Conservation (phyloP, 2,113 vertebrate genomes). For the Elachura formosa region DNA sequence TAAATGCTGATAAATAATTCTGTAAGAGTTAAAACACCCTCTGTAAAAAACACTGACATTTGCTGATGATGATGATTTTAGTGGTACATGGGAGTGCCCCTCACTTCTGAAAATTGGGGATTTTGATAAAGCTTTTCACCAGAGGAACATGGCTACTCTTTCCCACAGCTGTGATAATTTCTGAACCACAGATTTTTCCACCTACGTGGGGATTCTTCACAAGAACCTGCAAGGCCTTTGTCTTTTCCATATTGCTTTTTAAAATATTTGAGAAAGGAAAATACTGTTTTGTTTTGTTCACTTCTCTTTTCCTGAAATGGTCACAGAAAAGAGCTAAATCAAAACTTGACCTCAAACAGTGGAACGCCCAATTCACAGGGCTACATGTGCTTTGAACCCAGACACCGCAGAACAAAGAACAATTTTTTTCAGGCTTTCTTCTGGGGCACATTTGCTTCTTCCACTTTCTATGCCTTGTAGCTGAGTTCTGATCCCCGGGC, state of each 20-base stretch:
- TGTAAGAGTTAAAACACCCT: background rate
- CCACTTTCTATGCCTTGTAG: background rate
- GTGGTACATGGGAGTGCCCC: background rate
- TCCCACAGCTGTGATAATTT: background rate
- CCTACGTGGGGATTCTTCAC: background rate
- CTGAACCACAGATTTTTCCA: background rate
- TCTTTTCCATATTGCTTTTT: background rate
- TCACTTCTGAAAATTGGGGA: background rate
- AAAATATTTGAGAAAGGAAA: background rate
- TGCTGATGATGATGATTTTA: background rate
- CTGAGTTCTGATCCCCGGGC: background rate
- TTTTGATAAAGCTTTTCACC: background rate
- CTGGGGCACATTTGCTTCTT: background rate
- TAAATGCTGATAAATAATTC: background rate
- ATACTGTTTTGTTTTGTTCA: background rate
- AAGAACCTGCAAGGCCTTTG: background rate
- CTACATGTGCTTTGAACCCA: background rate
- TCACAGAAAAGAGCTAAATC: background rate
- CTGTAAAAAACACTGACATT: background rate
- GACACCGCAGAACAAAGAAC: background rate
- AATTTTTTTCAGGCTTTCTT: background rate
- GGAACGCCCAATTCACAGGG: fast-evolving
- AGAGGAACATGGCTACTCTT: background rate
- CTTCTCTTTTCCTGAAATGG: background rate
- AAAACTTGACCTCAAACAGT: background rate